Conservation (phyloP, 2,888 invertebrate species). For the Pollenia griseotomentosa region DNA sequence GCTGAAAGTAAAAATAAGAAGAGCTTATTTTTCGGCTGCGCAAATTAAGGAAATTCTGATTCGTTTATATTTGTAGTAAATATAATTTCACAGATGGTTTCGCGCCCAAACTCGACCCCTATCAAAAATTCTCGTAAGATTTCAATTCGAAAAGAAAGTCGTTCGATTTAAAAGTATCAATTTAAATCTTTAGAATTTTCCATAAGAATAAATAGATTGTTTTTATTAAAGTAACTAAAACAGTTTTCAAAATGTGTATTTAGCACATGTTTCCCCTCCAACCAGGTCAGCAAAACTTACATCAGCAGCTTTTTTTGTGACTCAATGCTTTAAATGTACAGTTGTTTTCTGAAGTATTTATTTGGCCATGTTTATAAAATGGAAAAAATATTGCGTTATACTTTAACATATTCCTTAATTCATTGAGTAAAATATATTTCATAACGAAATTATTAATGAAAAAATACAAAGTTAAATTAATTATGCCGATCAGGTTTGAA, state of each 20-base stretch:
- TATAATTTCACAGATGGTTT: no score
- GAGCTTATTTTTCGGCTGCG: no score
- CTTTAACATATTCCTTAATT: conserved; percentile 7
- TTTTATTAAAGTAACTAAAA: not conserved
- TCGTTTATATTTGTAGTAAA: no score
- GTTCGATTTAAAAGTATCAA: not conserved
- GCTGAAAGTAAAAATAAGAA: no score
- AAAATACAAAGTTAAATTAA: conserved; percentile 1
- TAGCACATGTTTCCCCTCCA: not conserved
- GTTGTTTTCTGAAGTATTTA: not conserved
- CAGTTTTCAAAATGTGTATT: not conserved
- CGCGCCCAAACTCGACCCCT: no score
- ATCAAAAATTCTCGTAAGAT: no score
- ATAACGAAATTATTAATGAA: conserved; percentile 9
- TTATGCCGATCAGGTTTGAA: conserved; percentile 44
- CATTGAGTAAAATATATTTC: conserved; percentile 17
- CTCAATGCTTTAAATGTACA: not conserved
- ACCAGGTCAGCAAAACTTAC: not conserved
- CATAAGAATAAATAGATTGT: not conserved
- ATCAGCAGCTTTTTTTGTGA: not conserved
- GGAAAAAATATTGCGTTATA: not conserved
- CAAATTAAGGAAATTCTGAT: no score
- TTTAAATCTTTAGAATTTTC: not conserved
- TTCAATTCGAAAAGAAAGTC: not conserved
- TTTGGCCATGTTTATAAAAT: conserved; percentile 5